A percentile compares a stretch with the other conserved stretches of the same genome.
Evolutionary conservation across 2,113 vertebrate genomes (phyloP).

Genomic region (Apus apus): DNA sequence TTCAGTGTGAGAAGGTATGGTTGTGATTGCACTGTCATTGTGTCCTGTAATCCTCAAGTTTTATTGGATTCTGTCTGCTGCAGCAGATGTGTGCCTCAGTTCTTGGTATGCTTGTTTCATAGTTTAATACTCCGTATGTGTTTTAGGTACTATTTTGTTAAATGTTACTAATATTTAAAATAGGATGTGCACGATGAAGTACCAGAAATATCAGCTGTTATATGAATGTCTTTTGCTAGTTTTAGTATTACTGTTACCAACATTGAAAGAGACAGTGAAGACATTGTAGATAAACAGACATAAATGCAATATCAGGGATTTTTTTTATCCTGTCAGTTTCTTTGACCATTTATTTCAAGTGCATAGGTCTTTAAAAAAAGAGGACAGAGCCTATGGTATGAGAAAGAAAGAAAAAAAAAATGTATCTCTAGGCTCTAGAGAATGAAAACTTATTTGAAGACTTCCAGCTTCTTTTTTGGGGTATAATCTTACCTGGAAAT

Average conservation of each 20-base stretch:
- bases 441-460: neutral
- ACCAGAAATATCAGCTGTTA: neutral
- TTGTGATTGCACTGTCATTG: neutral
- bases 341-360: neutral
- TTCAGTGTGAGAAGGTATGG: neutral
- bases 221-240: neutral
- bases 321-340: neutral
- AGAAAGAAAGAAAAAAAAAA: neutral
- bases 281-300: neutral
- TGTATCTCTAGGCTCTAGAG: neutral
- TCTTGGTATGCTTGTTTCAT: neutral
- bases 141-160: neutral
- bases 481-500: neutral
- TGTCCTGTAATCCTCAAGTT: neutral
- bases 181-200: neutral
- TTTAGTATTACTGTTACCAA: neutral
- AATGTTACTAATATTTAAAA: neutral
- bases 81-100: neutral
- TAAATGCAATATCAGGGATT: neutral
- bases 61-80: neutral
- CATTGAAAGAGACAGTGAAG: neutral
- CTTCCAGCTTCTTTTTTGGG: neutral
- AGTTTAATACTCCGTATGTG: neutral
- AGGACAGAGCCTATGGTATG: neutral
- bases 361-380: neutral